Conservation (phyloP, 1,140 invertebrate genomes). For the Drusus annulatus region DNA sequence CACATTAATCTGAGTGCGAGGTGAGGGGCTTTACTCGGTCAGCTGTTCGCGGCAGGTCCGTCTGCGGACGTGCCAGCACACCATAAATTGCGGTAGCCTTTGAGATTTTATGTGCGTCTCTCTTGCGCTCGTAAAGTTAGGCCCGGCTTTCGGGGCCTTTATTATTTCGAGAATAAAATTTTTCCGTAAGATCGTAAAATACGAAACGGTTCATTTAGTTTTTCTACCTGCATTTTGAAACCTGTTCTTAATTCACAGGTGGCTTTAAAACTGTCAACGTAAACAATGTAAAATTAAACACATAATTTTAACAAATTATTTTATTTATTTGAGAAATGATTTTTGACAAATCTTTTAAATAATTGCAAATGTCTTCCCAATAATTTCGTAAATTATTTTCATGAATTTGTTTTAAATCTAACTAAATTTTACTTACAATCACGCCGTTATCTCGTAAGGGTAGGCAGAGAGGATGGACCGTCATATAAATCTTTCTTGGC, state of each 20-base stretch:
- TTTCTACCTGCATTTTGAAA: conserved; percentile 9
- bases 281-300: too few relatives aligned
- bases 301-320: too few relatives aligned
- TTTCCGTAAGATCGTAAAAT: conserved; percentile 15
- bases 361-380: too few relatives aligned
- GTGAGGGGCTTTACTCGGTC: conserved; percentile 53
- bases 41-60: conserved; percentile 43
- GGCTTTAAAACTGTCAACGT: too few relatives aligned
- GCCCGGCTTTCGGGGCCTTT: background rate
- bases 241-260: background rate
- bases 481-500: too few relatives aligned
- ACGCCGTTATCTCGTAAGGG: too few relatives aligned
- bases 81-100: conserved; percentile 53
- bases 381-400: too few relatives aligned
- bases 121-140: conserved; percentile 41
- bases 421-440: too few relatives aligned
- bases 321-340: too few relatives aligned
- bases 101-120: conserved; percentile 47
- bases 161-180: background rate
- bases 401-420: too few relatives aligned
- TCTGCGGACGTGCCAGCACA: conserved; percentile 39
- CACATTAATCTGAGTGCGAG: conserved; percentile 64
- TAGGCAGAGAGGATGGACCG: too few relatives aligned
- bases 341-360: too few relatives aligned
- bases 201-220: conserved; percentile 1